Evolutionary conservation across 37 sponge, comb jelly and placozoan species (phyloP), one percentile per base, ranked within the genome.

Genomic region (Chondrilla cf. caribensis): DNA sequence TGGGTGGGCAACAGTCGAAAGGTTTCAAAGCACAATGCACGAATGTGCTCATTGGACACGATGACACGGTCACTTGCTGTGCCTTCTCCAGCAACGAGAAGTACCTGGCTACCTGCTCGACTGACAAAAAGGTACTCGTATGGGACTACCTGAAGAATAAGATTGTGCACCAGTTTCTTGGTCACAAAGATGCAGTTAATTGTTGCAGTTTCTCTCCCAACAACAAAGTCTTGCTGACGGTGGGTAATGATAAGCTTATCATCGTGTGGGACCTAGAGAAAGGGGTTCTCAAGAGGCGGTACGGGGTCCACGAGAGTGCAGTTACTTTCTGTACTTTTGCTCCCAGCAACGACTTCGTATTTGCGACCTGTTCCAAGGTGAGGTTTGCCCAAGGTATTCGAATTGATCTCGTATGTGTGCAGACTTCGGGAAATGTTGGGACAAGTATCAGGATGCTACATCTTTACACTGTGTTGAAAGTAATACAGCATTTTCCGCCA

Each of bases 131-230:
- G 7, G 58, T 90, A 18, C 71, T 90, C 8, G 42, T 94, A 2
- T 94, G 94, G 94, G 86, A 90, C 51, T n/a, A 70, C 0, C 79
- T 58, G 58, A 80, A 58, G 6, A 87, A 79, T 78, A 87, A 80
- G 41, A 28, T 47, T 22, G 75, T 79, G 36, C 80, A 71, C n/a
- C 62, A 37, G 7, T 82, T 89, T 38, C 76, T 37, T 25, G 73
- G 77, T 3, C 94, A 93, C 81, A 81, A 65, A 31, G 86, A 19
- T 2, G 91, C 90, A 11, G 89, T 94, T 8, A 94, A 82, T 24
- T 85, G 86, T 22, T 87, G 87, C 54, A 44, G 84, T 43, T 94
- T 94, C 84, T 94, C 94, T 25, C 82, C 85, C 28, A 90, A 94
- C 70, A 79, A 80, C 28, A 54, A 78, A 17, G 58, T 86, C 8